Evolutionary conservation across 2,888 invertebrate species (phyloP), one percentile per base, ranked within the genome.

Genomic region (Cryptus armator): DNA sequence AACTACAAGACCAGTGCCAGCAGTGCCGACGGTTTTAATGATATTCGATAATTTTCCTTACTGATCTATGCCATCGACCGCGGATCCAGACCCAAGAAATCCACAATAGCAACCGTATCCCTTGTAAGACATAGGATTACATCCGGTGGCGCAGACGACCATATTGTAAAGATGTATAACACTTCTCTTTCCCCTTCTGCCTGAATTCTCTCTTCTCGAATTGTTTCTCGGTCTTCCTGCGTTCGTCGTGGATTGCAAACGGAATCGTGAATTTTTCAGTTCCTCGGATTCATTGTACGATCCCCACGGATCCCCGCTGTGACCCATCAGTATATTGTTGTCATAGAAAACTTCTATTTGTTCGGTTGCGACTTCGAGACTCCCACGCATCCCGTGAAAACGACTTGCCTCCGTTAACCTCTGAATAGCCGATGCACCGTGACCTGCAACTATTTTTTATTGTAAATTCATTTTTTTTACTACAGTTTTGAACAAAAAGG

Each of bases 31-130:
- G 24, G 24, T 24, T 24, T 71, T 6, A 24, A 56, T 4, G 10
- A 10, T 19, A 24, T 6, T 5, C 14, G 75, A 53, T 14, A 16
- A 43, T 72, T 24, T 48, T 67, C 24, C 90, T 90, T 93, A 97
- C 97, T 95, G 96, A 93, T 97, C 98, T 86, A 98, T 97, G 29
- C 96, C 97, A 93, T 98, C 98, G 44, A 97, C 96, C 1, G 97
- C 95, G 85, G 95, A 94, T 9, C 98, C 98, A 0, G 97, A 96
- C 0, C 98, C 98, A 2, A 97, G 95, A 92, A 98, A 97, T 3
- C 98, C 98, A 91, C 98, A 98, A 93, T 97, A 98, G 93, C 98
- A 98, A 2, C 98, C 98, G 90, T 98, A 98, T 10, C 98, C 98
- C 92, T 98, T 98, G 92, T 97, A 98, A 9, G 95, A 94, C 1